Conservation (phyloP, 2,113 vertebrate genomes). For the Laticauda colubrina region DNA sequence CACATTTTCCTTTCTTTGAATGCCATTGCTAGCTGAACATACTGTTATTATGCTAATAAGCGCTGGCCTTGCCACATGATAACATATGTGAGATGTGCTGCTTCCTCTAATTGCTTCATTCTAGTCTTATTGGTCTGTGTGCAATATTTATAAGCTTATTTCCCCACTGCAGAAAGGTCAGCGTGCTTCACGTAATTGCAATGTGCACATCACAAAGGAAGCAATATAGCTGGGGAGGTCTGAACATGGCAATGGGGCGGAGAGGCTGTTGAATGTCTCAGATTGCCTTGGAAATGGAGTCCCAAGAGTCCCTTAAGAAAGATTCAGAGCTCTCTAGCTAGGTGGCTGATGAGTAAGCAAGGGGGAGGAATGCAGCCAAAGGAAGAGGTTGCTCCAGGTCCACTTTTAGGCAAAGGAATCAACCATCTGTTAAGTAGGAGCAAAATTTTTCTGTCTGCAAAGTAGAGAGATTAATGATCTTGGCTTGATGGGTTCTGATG, state of each 20-base stretch:
- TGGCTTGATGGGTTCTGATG: neutral
- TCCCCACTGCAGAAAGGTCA: conserved; percentile 36
- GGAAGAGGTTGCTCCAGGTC: neutral
- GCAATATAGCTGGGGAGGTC: neutral
- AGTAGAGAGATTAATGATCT: neutral
- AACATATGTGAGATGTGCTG: conserved; percentile 55
- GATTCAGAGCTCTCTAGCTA: neutral
- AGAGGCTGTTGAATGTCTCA: neutral
- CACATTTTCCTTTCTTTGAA: conserved; percentile 48
- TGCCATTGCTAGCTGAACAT: conserved; percentile 59
- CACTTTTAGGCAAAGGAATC: neutral
- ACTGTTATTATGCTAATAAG: conserved; percentile 69
- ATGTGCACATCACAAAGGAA: conserved; percentile 12
- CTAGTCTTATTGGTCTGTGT: conserved; percentile 21
- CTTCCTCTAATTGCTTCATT: conserved; percentile 55
- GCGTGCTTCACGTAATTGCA: conserved; percentile 28
- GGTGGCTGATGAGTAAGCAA: neutral
- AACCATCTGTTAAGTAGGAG: neutral
- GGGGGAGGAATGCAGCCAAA: neutral
- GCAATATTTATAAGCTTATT: conserved; percentile 32
- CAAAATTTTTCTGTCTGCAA: neutral
- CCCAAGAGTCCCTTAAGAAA: neutral
- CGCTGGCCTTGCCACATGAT: conserved; percentile 55
- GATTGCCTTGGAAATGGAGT: neutral
- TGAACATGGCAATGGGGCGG: neutral